Evolutionary conservation across 2,888 invertebrate species (phyloP), one percentile per base, ranked within the genome.

Genomic region (Drosophila colorata): DNA sequence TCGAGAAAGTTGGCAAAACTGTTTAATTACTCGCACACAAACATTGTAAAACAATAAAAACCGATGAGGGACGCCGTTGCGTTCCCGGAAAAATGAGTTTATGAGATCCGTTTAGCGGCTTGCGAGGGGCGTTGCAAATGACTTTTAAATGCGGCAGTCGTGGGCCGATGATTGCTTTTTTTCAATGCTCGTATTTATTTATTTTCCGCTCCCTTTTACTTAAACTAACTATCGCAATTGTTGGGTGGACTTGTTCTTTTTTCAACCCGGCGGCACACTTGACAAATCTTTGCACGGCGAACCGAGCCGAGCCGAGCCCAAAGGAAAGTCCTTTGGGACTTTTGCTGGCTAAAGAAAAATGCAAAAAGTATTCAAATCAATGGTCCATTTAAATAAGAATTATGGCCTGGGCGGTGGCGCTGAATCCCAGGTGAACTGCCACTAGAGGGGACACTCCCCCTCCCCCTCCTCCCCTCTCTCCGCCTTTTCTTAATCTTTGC

Each of bases 1-100:
- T 35, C 71, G 78, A 71, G 74, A 78, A 78, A 78, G 80, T 79
- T 78, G 79, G 75, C 75, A 68, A 83, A 80, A 76, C 66, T 74
- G 77, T 77, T 78, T 80, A 83, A 80, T 86, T 76, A 67, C 80
- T 49, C 69, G 57, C 64, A 49, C 23, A 73, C 58, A 69, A 78
- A 78, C 74, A 86, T 87, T 87, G 87, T 83, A 83, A 83, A 83
- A 84, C 84, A 68, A 86, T 82, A 86, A 82, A 83, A 68, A 61
- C 69, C 28, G 48, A 40, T 43, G 61, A 49, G 28, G 35, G 14
- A 33, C 52, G 49, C 51, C 48, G 49, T 59, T n/a, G n/a, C 13
- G 40, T 80, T 66, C 71, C 61, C 23, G 59, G 61, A 52, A 74
- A 70, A 75, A 60, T 77, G 52, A n/a, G 69, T 84, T 84, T 64